Evolutionary conservation across 2,113 vertebrate genomes (phyloP), one percentile per base, ranked within the genome.

Genomic region (Silurus meridionalis): DNA sequence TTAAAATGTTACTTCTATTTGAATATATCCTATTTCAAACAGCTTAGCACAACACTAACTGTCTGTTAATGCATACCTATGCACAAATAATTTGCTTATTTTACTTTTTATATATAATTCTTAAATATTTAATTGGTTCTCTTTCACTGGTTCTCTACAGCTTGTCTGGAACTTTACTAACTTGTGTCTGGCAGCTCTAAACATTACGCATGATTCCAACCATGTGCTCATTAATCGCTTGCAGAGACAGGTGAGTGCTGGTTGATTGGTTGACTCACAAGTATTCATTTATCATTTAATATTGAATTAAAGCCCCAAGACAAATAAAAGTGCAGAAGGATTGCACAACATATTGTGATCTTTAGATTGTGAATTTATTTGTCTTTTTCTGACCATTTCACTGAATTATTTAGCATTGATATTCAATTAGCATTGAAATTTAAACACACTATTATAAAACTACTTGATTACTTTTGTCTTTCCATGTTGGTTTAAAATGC

Each of bases 191-290:
- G 96, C 96, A 86, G 91, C 93, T 63, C 92, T 99, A 85, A 98
- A 97, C 90, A 94, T 99, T 86, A 97, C 97, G 2, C 96, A 98
- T 88, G 55, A 91, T 69, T 95, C 95, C 87, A 95, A 97, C 86
- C 93, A 97, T 89, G 92, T 99, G 83, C 87, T 96, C 87, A 93
- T 98, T 53, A 94, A 97, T 92, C 95, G 96, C 83, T 95, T 97
- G 88, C 97, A 93, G 91, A 95, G 98, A 91, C 97, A 96, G 92
- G 98, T 99, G 92, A 92, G 91, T 88, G 75, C 60, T 85, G 25
- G 10, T 64, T 21, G 55, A 6, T 2, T 1, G 17, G 48, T 52
- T 55, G 6, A 8, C 19, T 61, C 23, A 75, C 9, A 63, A 64
- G 19, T 15, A 10, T 63, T 17, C 19, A 80, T 71, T 71, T 6